Base-by-base conservation (phyloP, 2,113 vertebrate genomes). In the Oreochromis spilurus region DNA sequence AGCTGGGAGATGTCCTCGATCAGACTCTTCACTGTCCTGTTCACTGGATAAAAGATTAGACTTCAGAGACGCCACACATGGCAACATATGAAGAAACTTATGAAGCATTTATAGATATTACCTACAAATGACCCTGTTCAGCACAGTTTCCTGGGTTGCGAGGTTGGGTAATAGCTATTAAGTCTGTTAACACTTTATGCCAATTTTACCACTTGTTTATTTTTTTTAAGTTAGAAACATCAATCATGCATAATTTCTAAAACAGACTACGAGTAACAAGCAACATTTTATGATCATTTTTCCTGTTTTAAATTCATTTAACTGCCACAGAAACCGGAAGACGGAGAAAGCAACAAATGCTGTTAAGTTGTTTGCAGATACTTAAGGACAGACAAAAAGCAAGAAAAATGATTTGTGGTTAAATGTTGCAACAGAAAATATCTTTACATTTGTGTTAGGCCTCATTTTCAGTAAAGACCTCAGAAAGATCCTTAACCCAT, bases 1-100 rank as follows among this genome's bases (percentile, higher is more conserved):
- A 95, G 72, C 34, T 77, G 72, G 52, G 94, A 79, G 40, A 95
- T 57, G n/a, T 89, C 54, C 54, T 92, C 87, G 2, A 96, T 94
- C 82, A 96, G 89, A 87, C 84, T 92, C 83, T 81, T 81, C 65
- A 95, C 96, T 7, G 90, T 94, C 52, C 77, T 92, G 93, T 95
- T 94, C 24, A 96, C 96, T 96, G 82, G 12, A 67, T 4, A 29
- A 82, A 67, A 80, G 38, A 89, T 19, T 2, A 81, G 58, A 82
- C 17, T 48, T 89, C 75, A 91, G 87, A 85, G 4, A 87, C 31
- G 26, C 24, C 38, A 86, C 57, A 77, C 7, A 21, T 75, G 57
- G 6, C 79, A 89, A 77, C 67, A 90, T 12, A 19, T 50, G 24
- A 38, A 82, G 45, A 17, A 0, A 75, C 70, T 12, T 31, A 75